phyloP scores from a whole-genome alignment of 2,797 vertebrate genomes.

The Myripristis jacobus region DNA sequence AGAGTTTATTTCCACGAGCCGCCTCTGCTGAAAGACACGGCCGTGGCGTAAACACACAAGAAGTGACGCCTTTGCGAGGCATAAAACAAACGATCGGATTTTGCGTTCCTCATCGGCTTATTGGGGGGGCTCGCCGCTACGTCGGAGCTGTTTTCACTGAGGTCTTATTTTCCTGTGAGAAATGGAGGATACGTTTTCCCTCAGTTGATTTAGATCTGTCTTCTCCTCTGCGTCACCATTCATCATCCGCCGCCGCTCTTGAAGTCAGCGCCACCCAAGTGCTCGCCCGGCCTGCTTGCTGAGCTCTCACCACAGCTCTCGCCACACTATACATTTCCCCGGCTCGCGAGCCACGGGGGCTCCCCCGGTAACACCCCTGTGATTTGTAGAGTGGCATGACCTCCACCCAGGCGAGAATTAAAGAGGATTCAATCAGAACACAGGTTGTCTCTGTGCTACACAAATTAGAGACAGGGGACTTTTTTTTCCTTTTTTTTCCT shows the following conservation, averaged over 20 bases:
- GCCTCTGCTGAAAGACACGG: slow-evolving; percentile 55
- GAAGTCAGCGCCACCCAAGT: slow-evolving; percentile 10
- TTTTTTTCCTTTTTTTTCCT: slow-evolving; percentile 72
- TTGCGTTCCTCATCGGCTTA: slow-evolving; percentile 38
- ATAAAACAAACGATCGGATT: slow-evolving; percentile 55
- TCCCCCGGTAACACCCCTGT: slow-evolving; percentile 48
- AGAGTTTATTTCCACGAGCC: slow-evolving; percentile 52
- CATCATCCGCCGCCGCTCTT: slow-evolving; percentile 10
- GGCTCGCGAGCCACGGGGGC: slow-evolving; percentile 28
- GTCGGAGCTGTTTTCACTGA: slow-evolving; percentile 37
- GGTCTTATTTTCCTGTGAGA: slow-evolving; percentile 42
- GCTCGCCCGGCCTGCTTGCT: slow-evolving; percentile 5
- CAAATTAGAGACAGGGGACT: slow-evolving; percentile 77
- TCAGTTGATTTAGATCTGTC: slow-evolving; percentile 24
- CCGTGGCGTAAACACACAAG: slow-evolving; percentile 48
- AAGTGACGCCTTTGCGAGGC: slow-evolving; percentile 39
- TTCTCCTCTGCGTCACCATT: slow-evolving; percentile 14
- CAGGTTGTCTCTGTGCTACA: slow-evolving; percentile 67
- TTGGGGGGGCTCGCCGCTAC: slow-evolving; percentile 4
- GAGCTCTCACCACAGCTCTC: slow-evolving; percentile 22
- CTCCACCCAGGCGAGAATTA: slow-evolving; percentile 66
- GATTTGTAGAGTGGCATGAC: slow-evolving; percentile 70
- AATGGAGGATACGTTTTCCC: slow-evolving; percentile 14
- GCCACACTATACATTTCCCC: slow-evolving; percentile 5
- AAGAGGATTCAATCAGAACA: slow-evolving; percentile 65